Conservation (phyloP, 1,140 invertebrate species). For the Ridgeia piscesae region DNA sequence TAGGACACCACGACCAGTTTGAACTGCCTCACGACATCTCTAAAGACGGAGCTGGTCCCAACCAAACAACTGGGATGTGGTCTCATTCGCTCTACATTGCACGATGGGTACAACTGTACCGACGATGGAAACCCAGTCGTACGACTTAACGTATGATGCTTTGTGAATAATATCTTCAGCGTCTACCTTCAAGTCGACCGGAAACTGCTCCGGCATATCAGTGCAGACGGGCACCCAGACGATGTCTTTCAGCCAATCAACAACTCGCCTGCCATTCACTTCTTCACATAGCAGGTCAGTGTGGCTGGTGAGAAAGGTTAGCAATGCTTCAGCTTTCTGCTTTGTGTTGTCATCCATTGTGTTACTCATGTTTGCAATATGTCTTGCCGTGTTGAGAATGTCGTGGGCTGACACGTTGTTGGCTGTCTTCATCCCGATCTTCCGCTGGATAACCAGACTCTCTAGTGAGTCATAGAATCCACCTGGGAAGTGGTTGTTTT, state of each 20-base stretch:
- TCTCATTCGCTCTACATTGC: background rate
- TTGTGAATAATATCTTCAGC: background rate
- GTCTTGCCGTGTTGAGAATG: background rate
- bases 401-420: background rate
- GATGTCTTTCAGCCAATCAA: background rate
- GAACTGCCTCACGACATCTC: slow-evolving; percentile 17
- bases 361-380: slow-evolving; percentile 7
- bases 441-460: slow-evolving; percentile 4
- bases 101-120: slow-evolving; percentile 14
- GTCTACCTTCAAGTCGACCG: background rate
- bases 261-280: slow-evolving; percentile 11
- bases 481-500: slow-evolving; percentile 17
- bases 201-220: slow-evolving; percentile 12
- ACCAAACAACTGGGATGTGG: background rate
- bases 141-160: background rate
- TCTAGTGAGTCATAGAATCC: background rate
- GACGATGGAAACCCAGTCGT: slow-evolving; percentile 7
- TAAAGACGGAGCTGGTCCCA: slow-evolving; percentile 6
- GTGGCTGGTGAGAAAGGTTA: slow-evolving; percentile 10
- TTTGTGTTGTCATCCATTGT: background rate
- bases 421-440: slow-evolving; percentile 9
- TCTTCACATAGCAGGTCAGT: background rate
- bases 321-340: background rate
- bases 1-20: slow-evolving; percentile 8
- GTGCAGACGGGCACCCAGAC: slow-evolving; percentile 10